Conservation (phyloP, 1,140 invertebrate species). For the Nebria ingens region DNA sequence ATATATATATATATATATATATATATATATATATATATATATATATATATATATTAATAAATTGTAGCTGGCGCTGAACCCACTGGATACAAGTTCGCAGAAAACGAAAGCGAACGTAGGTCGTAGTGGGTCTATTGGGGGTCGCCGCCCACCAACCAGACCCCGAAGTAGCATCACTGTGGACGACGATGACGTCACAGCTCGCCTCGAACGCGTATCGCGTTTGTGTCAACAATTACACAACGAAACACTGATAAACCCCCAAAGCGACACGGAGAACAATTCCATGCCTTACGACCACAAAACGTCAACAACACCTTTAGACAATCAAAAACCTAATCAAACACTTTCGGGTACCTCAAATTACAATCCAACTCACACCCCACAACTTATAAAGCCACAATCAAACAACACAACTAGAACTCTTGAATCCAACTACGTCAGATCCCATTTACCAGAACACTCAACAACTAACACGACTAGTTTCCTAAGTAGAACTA, state of each 20-base stretch:
- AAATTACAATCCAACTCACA: too few species aligned
- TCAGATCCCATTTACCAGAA: background rate
- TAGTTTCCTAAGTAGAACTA: constrained; percentile 35
- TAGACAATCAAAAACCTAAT: too few species aligned
- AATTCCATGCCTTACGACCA: background rate
- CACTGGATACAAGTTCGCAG: constrained; percentile 38
- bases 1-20: too few species aligned
- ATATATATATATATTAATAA: too few species aligned
- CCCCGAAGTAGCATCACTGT: constrained; percentile 21
- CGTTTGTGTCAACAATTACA: constrained; percentile 34
- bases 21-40: too few species aligned
- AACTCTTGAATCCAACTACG: background rate
- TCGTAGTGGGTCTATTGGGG: constrained; percentile 35
- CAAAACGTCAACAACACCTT: background rate
- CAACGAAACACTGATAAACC: constrained; percentile 21
- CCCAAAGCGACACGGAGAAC: background rate
- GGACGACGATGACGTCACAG: constrained; percentile 21
- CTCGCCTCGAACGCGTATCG: constrained; percentile 32
- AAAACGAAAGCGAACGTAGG: constrained; percentile 40
- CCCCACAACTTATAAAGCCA: constrained; percentile 18
- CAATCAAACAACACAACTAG: constrained; percentile 18
- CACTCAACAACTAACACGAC: background rate
- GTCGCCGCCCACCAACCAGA: constrained; percentile 37
- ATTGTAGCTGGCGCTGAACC: constrained; percentile 39
- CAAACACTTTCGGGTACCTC: too few species aligned